These are phyloP conservation scores for Drosophila meridiana DNA, from an alignment of 2,888 invertebrate species.

Conservation along the genomic window DNA sequence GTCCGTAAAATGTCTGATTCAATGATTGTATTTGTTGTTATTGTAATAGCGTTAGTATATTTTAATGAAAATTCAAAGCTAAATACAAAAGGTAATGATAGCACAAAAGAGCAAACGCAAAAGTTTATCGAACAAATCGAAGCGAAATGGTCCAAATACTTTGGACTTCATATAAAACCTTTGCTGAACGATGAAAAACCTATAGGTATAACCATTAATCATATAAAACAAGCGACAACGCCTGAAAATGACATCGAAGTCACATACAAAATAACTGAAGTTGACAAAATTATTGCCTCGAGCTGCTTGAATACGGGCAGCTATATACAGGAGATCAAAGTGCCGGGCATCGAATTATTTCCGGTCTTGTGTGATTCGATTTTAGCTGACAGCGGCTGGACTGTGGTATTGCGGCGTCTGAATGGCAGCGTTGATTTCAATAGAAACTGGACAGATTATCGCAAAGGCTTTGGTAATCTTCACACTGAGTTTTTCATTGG, in stretches of 20 bases:
- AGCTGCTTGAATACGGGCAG: background rate
- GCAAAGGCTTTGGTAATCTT: slow-evolving; percentile 89
- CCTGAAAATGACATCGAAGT: background rate
- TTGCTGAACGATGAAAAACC: background rate
- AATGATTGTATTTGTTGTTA: too few relatives aligned
- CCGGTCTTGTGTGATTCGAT: slow-evolving; percentile 86
- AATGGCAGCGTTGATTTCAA: slow-evolving; percentile 89
- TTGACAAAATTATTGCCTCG: slow-evolving; percentile 1
- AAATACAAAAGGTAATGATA: background rate
- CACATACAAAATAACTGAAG: background rate
- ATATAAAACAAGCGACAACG: background rate
- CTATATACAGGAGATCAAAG: slow-evolving; percentile 12
- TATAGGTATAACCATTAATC: background rate
- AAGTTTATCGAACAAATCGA: slow-evolving; percentile 1
- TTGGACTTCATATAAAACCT: slow-evolving; percentile 13
- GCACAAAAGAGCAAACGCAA: background rate
- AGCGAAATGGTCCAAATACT: slow-evolving; percentile 17
- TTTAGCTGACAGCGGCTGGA: slow-evolving; percentile 88
- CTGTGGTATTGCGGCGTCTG: slow-evolving; percentile 88
- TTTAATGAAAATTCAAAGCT: background rate
- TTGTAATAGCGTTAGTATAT: rapidly evolving
- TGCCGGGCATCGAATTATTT: slow-evolving; percentile 85
- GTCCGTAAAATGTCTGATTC: background rate
- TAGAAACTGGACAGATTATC: slow-evolving; percentile 88
- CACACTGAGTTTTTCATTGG: slow-evolving; percentile 90